A percentile compares a stretch with the other conserved stretches of the same genome.
Conservation (phyloP, 2,888 invertebrate genomes). For the Glaucopsyche alexis region DNA sequence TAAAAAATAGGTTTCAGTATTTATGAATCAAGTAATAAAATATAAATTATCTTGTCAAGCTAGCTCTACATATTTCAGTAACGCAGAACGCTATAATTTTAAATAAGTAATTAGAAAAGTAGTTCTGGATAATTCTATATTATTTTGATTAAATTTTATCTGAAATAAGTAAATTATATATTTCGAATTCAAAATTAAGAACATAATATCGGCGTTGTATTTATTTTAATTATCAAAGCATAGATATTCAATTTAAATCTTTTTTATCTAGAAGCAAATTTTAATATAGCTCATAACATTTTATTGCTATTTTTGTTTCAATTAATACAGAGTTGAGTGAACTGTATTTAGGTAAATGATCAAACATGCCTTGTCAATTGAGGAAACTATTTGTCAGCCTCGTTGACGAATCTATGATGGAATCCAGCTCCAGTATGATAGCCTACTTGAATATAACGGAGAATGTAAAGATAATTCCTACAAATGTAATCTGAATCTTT, state of each 20-base stretch:
- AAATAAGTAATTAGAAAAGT: not conserved
- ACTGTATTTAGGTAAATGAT: conserved; percentile 68
- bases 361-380: conserved; percentile 63
- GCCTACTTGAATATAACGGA: conserved; percentile 43
- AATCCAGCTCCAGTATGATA: conserved; percentile 57
- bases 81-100: not conserved
- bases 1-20: not conserved
- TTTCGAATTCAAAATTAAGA: too few species aligned
- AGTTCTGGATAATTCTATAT: not conserved
- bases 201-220: not conserved
- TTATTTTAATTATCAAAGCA: not conserved
- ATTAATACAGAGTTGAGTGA: conserved; percentile 52
- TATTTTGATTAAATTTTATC: not conserved
- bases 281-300: too few species aligned
- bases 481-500: not conserved
- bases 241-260: too few species aligned
- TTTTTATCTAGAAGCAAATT: too few species aligned
- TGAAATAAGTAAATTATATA: too few species aligned
- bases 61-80: not conserved
- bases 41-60: conserved; percentile 19
- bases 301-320: not conserved
- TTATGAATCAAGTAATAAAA: not conserved
- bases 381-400: conserved; percentile 69
- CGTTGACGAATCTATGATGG: conserved; percentile 64
- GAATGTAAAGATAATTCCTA: conserved; percentile 33